Conservation (phyloP, 2,888 invertebrate species). For the Sialis fuliginosa region DNA sequence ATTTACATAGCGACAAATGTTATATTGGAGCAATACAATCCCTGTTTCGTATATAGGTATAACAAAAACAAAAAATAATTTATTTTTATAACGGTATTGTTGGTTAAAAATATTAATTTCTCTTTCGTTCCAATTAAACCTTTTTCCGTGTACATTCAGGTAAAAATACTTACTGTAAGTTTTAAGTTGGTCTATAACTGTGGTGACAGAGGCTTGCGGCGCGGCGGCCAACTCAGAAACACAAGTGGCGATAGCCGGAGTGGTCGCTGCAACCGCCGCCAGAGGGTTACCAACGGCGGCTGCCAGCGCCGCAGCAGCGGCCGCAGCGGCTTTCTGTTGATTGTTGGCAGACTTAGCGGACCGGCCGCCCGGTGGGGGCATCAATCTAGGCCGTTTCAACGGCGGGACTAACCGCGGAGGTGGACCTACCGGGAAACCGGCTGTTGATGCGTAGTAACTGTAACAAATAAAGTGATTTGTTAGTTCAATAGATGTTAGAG, state of each 20-base stretch:
- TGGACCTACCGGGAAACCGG: slow-evolving; percentile 26
- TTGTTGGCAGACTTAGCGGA: slow-evolving; percentile 19
- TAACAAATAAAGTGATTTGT: slow-evolving; percentile 16
- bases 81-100: no score
- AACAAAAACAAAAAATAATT: no score
- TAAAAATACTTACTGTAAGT: slow-evolving; percentile 37
- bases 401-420: slow-evolving; percentile 38
- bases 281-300: slow-evolving; percentile 9
- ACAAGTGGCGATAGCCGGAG: slow-evolving; percentile 7
- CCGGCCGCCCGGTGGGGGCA: slow-evolving; percentile 27
- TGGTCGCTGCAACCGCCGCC: slow-evolving; percentile 8
- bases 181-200: slow-evolving; percentile 38
- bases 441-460: slow-evolving; percentile 44
- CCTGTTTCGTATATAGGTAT: no score
- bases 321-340: slow-evolving; percentile 9
- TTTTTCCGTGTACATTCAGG: no score
- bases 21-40: no score
- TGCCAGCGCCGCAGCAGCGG: background rate
- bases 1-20: no score
- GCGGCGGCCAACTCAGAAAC: slow-evolving; percentile 16
- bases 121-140: no score
- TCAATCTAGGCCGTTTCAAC: slow-evolving; percentile 38
- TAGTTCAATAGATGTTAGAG: background rate
- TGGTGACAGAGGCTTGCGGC: slow-evolving; percentile 23
- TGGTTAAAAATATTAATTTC: no score